Evolutionary conservation across 2,113 vertebrate genomes (phyloP), one percentile per base, ranked within the genome.

Genomic region (Bambusicola thoracicus): DNA sequence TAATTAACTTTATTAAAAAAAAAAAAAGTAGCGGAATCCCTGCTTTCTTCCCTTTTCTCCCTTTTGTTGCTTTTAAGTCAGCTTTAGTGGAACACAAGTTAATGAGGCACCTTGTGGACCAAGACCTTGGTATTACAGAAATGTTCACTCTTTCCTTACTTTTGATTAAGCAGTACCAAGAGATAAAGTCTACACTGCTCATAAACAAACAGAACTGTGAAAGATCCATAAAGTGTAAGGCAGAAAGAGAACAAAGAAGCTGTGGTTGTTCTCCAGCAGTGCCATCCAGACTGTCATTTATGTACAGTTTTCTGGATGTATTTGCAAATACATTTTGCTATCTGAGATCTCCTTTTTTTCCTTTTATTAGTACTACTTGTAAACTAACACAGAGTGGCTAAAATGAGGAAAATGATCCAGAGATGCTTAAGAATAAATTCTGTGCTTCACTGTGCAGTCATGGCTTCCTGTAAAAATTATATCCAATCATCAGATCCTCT

Each of bases 1-100:
- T 96, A 96, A 96, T 90, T 81, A 96, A 88, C 87, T 89, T 63
- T 78, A 58, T 62, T 76, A 30, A 68, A 92, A 94, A 96, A 93
- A 93, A 90, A 30, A 11, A 55, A 56, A 93, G 77, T 86, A 91
- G 46, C 88, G 89, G 88, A 81, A 92, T 91, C 80, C 40, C 75
- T 91, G 80, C 29, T 63, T 68, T 25, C 67, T 90, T 12, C 20
- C 24, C 19, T 14, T 63, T 68, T 67, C n/a, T 82, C 20, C 11
- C 8, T 44, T 86, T 58, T 79, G 77, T 53, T 92, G 81, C 69
- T 95, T 94, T 96, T 94, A 96, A 96, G 84, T 88, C 74, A 95
- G 56, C 17, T 13, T 41, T 87, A 96, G 86, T 58, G 43, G 58
- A 96, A 96, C 49, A 79, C 95, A 93, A 96, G 80, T 81, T 86